Conservation (phyloP, 2,888 invertebrate species). For the Acleris sparsana region DNA sequence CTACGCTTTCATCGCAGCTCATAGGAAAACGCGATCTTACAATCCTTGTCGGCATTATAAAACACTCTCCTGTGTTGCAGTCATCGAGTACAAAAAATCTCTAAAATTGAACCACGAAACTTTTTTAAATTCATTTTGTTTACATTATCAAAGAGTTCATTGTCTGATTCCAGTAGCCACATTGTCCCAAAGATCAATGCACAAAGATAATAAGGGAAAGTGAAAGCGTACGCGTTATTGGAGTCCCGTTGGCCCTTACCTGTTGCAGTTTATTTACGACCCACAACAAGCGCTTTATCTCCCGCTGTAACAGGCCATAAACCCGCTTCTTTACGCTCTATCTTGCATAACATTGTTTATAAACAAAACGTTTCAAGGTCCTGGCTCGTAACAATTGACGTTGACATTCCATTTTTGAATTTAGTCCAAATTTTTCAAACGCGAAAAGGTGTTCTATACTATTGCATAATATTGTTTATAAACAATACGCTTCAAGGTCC, state of each 20-base stretch:
- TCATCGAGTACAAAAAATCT: constrained; percentile 11
- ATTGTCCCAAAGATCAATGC: constrained; percentile 60
- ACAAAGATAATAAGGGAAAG: constrained; percentile 75
- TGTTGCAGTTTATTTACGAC: constrained; percentile 83
- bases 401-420: constrained; percentile 40
- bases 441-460: constrained; percentile 41
- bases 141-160: constrained; percentile 27
- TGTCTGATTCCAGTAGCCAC: constrained; percentile 37
- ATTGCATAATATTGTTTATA: constrained; percentile 83
- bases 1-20: too few relatives aligned
- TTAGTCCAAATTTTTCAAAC: constrained; percentile 63
- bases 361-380: constrained; percentile 80
- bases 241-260: constrained; percentile 79
- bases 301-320: constrained; percentile 79
- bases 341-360: constrained; percentile 82
- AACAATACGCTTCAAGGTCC: constrained; percentile 78
- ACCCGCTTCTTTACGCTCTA: constrained; percentile 69
- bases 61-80: too few relatives aligned
- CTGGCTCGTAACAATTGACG: constrained; percentile 47
- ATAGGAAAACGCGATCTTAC: too few relatives aligned
- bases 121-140: constrained; percentile 10
- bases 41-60: too few relatives aligned
- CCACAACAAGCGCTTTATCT: constrained; percentile 83
- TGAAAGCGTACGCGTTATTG: constrained; percentile 77
- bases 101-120: neutral